Conservation (phyloP, 2,888 invertebrate species). For the Dicyrtoma fusca region DNA sequence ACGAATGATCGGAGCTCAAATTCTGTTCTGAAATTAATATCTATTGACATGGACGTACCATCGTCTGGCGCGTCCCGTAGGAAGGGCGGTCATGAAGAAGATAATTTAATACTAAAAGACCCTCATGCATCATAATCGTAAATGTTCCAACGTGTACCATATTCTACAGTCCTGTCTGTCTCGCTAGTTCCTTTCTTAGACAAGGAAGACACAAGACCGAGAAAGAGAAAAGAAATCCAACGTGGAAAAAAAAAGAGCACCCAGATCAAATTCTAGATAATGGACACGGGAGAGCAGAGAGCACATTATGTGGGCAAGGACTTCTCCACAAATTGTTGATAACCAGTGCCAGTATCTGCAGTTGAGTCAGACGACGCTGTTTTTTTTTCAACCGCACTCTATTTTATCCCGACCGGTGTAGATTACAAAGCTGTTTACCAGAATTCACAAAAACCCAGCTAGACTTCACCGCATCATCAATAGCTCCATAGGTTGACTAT, state of each 20-base stretch:
- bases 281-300: conserved; percentile 32
- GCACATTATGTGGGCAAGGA: conserved; percentile 20
- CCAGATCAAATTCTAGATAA: conserved; percentile 35
- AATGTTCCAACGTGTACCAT: no score
- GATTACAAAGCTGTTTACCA: conserved; percentile 8
- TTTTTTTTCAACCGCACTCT: background rate
- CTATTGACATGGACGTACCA: no score
- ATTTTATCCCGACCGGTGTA: background rate
- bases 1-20: no score
- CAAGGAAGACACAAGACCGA: background rate
- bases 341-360: background rate
- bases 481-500: background rate
- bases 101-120: no score
- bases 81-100: no score
- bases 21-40: no score
- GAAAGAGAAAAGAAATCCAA: conserved; percentile 17
- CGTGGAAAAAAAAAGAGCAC: background rate
- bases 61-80: no score
- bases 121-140: no score
- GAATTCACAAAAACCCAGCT: conserved; percentile 3
- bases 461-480: conserved; percentile 11
- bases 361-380: background rate
- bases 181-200: background rate
- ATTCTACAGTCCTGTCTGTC: background rate
- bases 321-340: conserved; percentile 24